Evolutionary conservation across 1,140 invertebrate genomes (phyloP), one percentile per base, ranked within the genome.

Genomic region (Caenorhabditis tropicalis): DNA sequence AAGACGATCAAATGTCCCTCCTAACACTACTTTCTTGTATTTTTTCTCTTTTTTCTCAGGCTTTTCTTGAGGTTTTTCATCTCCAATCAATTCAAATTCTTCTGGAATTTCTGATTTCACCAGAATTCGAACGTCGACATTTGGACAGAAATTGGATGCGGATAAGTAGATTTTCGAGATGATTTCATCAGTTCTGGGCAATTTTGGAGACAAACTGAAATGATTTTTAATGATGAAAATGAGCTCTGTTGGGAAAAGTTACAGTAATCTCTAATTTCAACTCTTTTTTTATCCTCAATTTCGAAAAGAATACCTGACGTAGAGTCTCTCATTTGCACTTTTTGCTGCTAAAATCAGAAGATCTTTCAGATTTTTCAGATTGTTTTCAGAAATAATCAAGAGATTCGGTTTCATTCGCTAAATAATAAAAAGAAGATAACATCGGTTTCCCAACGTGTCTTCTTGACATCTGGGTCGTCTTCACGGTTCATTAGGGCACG

Each of bases 1-100:
- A 29, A 99, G 92, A 53, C 95, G 92, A 92, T 99, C 97, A 93
- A 99, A 99, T 16, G 97, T 99, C 7, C 97, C 97, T 48, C 97
- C 97, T 0, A 98, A 90, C 24, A 95, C 95, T 29, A 96, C 95
- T 92, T 94, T 74, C n/a, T 74, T 74, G 36, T 74, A 74, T 12
- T 74, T 74, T 43, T 74, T 74, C 36, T 9, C 36, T 19, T 7
- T 0, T 46, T 9, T 24, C 36, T 43, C 33, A 27, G 7, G 43
- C 15, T 10, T 19, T 33, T 43, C 33, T 4, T 70, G 31, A 2
- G 15, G 33, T 19, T 19, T 74, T 74, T 74, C 65, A 0, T 43
- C 65, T n/a, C 65, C 65, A 31, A 74, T 74, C 7, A 46, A 21
- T 1, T 5, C 36, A 46, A 19, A 74, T 27, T 74, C 33, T 10